phyloP scores from a whole-genome alignment of 2,888 invertebrate species.

The Agrochola litura region DNA sequence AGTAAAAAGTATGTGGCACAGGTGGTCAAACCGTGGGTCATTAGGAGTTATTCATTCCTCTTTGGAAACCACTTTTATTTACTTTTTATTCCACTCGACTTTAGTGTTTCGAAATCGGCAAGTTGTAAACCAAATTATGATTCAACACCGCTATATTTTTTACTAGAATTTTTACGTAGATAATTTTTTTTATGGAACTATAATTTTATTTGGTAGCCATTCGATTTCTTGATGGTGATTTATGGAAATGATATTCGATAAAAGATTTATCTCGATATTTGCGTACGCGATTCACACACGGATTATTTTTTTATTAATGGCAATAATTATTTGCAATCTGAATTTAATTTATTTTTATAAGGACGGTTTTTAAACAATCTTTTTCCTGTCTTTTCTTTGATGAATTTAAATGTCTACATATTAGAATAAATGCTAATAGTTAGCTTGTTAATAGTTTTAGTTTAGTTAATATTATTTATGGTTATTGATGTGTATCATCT shows the following conservation, averaged over 20 bases:
- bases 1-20: conserved; percentile 28
- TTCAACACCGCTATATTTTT: conserved; percentile 9
- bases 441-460: too few relatives aligned
- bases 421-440: neutral
- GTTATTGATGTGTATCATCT: too few relatives aligned
- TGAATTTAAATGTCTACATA: neutral
- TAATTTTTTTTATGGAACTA: conserved; percentile 13
- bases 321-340: conserved; percentile 29
- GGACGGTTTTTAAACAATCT: neutral
- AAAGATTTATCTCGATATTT: conserved; percentile 20
- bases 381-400: neutral
- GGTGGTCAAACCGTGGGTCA: conserved; percentile 38
- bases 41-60: conserved; percentile 43
- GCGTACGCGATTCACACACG: conserved; percentile 2
- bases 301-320: conserved; percentile 25
- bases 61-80: conserved; percentile 18
- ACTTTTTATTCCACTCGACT: conserved; percentile 23
- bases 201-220: conserved; percentile 33
- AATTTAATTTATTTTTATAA: neutral
- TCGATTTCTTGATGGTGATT: conserved; percentile 14
- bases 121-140: conserved; percentile 20
- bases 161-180: neutral
- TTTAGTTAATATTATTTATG: too few relatives aligned
- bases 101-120: conserved; percentile 1
- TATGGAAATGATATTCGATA: conserved; percentile 40